A percentile compares a stretch with the other conserved stretches of the same genome.
Evolutionary conservation across 2,797 vertebrate species (phyloP).

Genomic region (Mormyrus hasselquistii): DNA sequence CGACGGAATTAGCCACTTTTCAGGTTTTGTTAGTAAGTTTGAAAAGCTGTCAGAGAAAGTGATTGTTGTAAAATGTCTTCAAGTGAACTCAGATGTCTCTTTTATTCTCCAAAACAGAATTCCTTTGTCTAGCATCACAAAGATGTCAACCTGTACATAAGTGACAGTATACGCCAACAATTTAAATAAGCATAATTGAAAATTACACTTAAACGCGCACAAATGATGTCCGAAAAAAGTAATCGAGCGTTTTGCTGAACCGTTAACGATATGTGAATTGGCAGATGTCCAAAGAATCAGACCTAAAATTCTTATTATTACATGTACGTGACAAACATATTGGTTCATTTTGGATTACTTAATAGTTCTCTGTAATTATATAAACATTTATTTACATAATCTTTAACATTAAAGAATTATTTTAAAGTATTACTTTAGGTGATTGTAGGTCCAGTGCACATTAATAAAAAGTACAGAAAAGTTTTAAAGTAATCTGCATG

Average conservation of each 20-base stretch:
- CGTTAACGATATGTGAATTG: neutral
- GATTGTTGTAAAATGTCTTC: neutral
- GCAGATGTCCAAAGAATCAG: neutral
- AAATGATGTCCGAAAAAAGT: neutral
- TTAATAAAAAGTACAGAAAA: neutral
- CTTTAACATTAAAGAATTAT: neutral
- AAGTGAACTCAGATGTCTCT: neutral
- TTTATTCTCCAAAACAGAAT: slow-evolving; percentile 2
- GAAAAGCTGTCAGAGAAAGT: neutral
- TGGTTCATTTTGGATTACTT: neutral
- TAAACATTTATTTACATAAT: neutral
- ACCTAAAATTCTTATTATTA: neutral
- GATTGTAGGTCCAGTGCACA: neutral
- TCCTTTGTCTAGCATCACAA: neutral
- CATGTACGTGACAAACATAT: neutral
- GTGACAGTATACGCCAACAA: neutral
- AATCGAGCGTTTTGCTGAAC: neutral
- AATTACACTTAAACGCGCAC: neutral
- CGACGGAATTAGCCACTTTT: slow-evolving; percentile 12
- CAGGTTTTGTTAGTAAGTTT: slow-evolving; percentile 15
- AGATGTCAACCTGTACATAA: slow-evolving; percentile 11
- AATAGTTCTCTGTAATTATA: neutral
- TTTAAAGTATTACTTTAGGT: neutral
- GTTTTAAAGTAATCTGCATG: neutral
- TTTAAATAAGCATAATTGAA: neutral